phyloP scores from a whole-genome alignment of 2,888 invertebrate genomes.

The Xanthia togata region DNA sequence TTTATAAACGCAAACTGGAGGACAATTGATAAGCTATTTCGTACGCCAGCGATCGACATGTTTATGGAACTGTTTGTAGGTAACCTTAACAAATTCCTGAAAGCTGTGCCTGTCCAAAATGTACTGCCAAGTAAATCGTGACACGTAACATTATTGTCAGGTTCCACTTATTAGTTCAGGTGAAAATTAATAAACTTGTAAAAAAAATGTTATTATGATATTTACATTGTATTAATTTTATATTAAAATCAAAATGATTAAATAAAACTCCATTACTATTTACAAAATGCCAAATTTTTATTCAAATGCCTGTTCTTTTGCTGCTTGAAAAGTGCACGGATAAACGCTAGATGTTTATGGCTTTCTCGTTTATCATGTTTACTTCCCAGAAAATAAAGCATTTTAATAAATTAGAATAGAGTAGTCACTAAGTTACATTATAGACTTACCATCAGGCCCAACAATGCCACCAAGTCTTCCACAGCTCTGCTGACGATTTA shows the following conservation, averaged over 20 bases:
- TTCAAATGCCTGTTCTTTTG: background rate
- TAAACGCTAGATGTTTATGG: background rate
- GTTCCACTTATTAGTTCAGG: too few species aligned
- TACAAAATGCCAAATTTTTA: background rate
- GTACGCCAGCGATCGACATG: background rate
- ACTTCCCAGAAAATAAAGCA: background rate
- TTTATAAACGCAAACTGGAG: constrained; percentile 3
- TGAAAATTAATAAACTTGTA: too few species aligned
- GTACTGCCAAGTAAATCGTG: background rate
- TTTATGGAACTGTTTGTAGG: constrained; percentile 4
- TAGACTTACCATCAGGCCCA: constrained; percentile 84
- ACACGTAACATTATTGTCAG: background rate
- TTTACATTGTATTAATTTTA: background rate
- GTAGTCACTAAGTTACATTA: background rate
- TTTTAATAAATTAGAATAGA: background rate
- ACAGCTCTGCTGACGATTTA: constrained; percentile 82
- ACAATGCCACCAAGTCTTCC: constrained; percentile 80
- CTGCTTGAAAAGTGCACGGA: background rate
- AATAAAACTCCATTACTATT: background rate
- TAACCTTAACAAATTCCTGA: constrained; percentile 17
- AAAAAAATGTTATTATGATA: too few species aligned
- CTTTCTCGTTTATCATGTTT: background rate
- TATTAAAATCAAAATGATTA: background rate
- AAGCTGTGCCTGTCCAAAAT: constrained; percentile 1
- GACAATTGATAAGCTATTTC: background rate